These are phyloP conservation scores for Drosophila gaucha DNA, from an alignment of 2,888 invertebrate genomes.

Conservation along the genomic window DNA sequence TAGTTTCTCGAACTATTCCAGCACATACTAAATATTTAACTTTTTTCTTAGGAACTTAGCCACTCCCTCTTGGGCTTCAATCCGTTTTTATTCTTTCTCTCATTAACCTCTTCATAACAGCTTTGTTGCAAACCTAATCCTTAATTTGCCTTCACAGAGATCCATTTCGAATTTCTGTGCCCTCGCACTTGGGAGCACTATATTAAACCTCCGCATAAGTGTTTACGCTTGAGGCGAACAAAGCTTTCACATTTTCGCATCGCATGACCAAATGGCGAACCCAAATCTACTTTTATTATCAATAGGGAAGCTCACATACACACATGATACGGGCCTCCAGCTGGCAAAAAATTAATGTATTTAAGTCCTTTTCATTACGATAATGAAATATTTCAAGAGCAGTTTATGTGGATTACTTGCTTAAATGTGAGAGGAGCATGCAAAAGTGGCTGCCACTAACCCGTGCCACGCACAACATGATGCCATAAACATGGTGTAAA, in stretches of 20 bases:
- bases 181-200: slow-evolving; percentile 10
- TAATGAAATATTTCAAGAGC: slow-evolving; percentile 79
- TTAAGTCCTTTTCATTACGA: slow-evolving; percentile 75
- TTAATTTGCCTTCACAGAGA: slow-evolving; percentile 36
- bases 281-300: slow-evolving; percentile 63
- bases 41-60: background rate
- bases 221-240: slow-evolving; percentile 26
- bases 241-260: slow-evolving; percentile 36
- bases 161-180: slow-evolving; percentile 19
- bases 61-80: background rate
- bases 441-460: slow-evolving; percentile 57
- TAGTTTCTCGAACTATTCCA: too few species aligned
- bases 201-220: slow-evolving; percentile 23
- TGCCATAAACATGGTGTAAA: slow-evolving; percentile 65
- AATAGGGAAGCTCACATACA: slow-evolving; percentile 35
- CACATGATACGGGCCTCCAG: slow-evolving; percentile 33
- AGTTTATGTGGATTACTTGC: slow-evolving; percentile 78
- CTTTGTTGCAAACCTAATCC: slow-evolving; percentile 19
- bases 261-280: slow-evolving; percentile 45
- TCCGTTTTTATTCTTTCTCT: slow-evolving; percentile 10
- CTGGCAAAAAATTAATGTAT: slow-evolving; percentile 64
- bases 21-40: background rate
- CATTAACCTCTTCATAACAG: slow-evolving; percentile 19
- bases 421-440: slow-evolving; percentile 67
- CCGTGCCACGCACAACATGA: slow-evolving; percentile 24